These are phyloP conservation scores for Abrostola tripartita DNA, from an alignment of 2,888 invertebrate genomes.

Conservation along the genomic window DNA sequence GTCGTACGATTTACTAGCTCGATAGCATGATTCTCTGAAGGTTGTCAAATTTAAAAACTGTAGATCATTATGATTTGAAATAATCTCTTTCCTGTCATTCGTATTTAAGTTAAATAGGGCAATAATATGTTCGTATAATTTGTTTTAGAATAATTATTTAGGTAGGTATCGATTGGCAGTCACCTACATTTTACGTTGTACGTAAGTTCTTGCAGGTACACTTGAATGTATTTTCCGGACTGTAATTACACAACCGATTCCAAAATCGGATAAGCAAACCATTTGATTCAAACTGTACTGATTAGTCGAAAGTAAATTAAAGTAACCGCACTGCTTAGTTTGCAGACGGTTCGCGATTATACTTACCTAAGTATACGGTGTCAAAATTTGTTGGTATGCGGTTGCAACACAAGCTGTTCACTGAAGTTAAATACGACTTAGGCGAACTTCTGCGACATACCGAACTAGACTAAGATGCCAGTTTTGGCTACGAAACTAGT, in stretches of 20 bases:
- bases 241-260: conserved; percentile 62
- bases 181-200: neutral
- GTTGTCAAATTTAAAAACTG: no score
- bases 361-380: conserved; percentile 72
- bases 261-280: conserved; percentile 63
- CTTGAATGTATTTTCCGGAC: conserved; percentile 37
- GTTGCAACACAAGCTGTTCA: conserved; percentile 82
- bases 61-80: no score
- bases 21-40: no score
- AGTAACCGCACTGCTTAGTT: conserved; percentile 52
- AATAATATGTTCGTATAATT: no score
- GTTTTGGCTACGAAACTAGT: conserved; percentile 75
- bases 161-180: neutral
- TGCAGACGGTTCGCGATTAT: conserved; percentile 63
- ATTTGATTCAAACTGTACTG: conserved; percentile 62
- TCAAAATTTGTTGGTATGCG: conserved; percentile 85
- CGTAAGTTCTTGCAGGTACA: neutral
- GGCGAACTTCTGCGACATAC: conserved; percentile 80
- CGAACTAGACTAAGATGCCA: conserved; percentile 78
- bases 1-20: neutral
- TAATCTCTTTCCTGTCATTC: no score
- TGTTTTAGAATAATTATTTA: no score
- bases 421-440: conserved; percentile 85
- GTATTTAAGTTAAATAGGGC: no score
- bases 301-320: conserved; percentile 71